These are phyloP conservation scores for Eubasilissa regina DNA, from an alignment of 1,140 invertebrate genomes.

Conservation along the genomic window DNA sequence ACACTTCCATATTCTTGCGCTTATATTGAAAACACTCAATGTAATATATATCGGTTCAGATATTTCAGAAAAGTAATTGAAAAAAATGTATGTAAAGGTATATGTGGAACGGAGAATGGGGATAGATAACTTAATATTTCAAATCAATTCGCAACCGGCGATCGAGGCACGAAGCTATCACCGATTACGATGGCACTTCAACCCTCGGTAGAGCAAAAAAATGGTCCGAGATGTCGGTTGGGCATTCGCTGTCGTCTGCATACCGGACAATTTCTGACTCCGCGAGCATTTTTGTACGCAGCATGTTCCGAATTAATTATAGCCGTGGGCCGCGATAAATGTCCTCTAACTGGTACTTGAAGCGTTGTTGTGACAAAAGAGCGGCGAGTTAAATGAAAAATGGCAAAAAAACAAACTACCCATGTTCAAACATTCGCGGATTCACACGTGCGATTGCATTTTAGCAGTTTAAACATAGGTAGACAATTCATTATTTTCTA, in stretches of 20 bases:
- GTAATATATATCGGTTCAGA: too few species aligned
- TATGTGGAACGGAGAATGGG: background rate
- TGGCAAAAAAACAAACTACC: slow-evolving; percentile 31
- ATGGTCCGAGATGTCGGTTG: slow-evolving; percentile 29
- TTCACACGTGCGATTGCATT: background rate
- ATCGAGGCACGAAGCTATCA: slow-evolving; percentile 16
- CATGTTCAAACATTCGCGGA: slow-evolving; percentile 6
- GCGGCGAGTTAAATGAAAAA: slow-evolving; percentile 39
- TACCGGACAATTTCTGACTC: slow-evolving; percentile 40
- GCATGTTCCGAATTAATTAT: slow-evolving; percentile 44
- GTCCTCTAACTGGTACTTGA: slow-evolving; percentile 40
- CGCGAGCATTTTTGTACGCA: slow-evolving; percentile 36
- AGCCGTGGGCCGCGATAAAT: slow-evolving; percentile 41
- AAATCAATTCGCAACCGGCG: slow-evolving; percentile 13
- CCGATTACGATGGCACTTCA: slow-evolving; percentile 31
- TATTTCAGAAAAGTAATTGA: too few species aligned
- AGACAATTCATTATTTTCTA: too few species aligned
- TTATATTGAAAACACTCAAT: too few species aligned
- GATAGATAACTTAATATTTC: slow-evolving; percentile 9
- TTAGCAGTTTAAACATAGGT: background rate
- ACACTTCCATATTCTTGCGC: too few species aligned
- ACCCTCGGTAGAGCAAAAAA: slow-evolving; percentile 22
- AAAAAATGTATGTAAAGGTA: too few species aligned
- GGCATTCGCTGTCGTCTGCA: slow-evolving; percentile 41
- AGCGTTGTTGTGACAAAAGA: slow-evolving; percentile 42